Evolutionary conservation across 2,888 invertebrate species (phyloP), one percentile per base, ranked within the genome.

Genomic region (Muscina levida): DNA sequence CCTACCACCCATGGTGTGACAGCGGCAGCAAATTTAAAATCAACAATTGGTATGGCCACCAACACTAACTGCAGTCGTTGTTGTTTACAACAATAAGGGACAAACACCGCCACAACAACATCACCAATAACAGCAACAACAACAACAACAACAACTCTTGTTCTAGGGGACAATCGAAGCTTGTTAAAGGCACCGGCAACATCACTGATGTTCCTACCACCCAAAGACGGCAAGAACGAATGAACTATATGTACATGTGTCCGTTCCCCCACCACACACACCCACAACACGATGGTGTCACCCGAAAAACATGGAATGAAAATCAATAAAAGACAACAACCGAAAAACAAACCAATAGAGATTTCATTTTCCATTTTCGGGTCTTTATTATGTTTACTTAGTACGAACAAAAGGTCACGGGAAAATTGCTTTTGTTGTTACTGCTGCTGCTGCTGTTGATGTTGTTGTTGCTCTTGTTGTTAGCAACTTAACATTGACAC

Each of bases 271-370:
- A n/a, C n/a, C n/a, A n/a, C n/a, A n/a, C n/a, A n/a, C n/a, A n/a
- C 57, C 53, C 66, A 42, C 53, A 53, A 53, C 22, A 8, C 24
- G 37, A n/a, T 68, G 26, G 31, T 15, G 24, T 39, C 13, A 66
- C 46, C 3, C 31, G 31, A 31, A 48, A 48, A n/a, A 72, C 67
- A 71, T 44, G 11, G 31, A 57, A 71, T 31, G 11, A 19, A 48
- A 59, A 17, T 59, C 65, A 71, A 72, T 66, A 67, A 13, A 22
- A 48, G 26, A 13, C 26, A 48, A 77, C 31, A 31, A 67, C 56
- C 26, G 15, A 42, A 67, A 51, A 68, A 70, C 37, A 70, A 70
- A 73, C 48, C 78, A 74, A 78, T 78, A 74, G 78, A 74, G 56
- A 57, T 70, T 78, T 78, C 65, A 39, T 37, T 65, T 66, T 56